Evolutionary conservation across 2,113 vertebrate genomes (phyloP).

Genomic region (Ceratotherium simum): DNA sequence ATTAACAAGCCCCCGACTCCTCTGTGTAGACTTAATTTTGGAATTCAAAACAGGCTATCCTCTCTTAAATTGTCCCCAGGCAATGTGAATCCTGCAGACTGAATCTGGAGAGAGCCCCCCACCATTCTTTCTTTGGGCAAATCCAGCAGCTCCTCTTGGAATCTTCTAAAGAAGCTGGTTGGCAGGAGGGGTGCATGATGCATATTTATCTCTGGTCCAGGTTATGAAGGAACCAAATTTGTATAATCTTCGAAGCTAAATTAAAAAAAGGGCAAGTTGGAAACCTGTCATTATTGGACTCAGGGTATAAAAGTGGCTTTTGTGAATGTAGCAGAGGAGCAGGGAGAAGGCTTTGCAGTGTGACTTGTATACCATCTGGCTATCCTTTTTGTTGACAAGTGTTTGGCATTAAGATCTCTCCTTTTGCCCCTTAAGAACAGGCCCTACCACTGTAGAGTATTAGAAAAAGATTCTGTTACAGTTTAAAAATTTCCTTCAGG

Average conservation of each 20-base stretch:
- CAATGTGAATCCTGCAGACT: slow-evolving; percentile 51
- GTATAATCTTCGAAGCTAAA: slow-evolving; percentile 83
- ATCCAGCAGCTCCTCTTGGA: slow-evolving; percentile 41
- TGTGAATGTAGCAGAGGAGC: slow-evolving; percentile 82
- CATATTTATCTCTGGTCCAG: slow-evolving; percentile 79
- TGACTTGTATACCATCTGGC: slow-evolving; percentile 87
- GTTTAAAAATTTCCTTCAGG: slow-evolving; percentile 89
- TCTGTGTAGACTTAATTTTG: slow-evolving; percentile 78
- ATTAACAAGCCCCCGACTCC: slow-evolving; percentile 73
- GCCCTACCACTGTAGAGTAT: slow-evolving; percentile 89
- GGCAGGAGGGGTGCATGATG: slow-evolving; percentile 44
- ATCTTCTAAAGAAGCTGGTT: slow-evolving; percentile 65
- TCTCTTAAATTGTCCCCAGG: slow-evolving; percentile 79
- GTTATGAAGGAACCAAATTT: slow-evolving; percentile 82
- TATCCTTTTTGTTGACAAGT: slow-evolving; percentile 88
- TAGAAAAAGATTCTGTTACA: slow-evolving; percentile 90
- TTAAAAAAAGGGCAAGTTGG: slow-evolving; percentile 14
- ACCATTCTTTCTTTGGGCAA: slow-evolving; percentile 53
- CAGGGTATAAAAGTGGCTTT: slow-evolving; percentile 85
- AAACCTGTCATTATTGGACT: slow-evolving; percentile 83
- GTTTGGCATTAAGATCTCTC: slow-evolving; percentile 87
- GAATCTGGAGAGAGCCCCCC: slow-evolving; percentile 45
- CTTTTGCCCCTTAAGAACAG: slow-evolving; percentile 88
- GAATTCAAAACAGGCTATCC: slow-evolving; percentile 84
- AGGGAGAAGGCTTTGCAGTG: slow-evolving; percentile 76